A percentile compares a stretch with the other conserved stretches of the same genome.
phyloP scores from a whole-genome alignment of 2,113 vertebrate species.

The Hippocampus zosterae region DNA sequence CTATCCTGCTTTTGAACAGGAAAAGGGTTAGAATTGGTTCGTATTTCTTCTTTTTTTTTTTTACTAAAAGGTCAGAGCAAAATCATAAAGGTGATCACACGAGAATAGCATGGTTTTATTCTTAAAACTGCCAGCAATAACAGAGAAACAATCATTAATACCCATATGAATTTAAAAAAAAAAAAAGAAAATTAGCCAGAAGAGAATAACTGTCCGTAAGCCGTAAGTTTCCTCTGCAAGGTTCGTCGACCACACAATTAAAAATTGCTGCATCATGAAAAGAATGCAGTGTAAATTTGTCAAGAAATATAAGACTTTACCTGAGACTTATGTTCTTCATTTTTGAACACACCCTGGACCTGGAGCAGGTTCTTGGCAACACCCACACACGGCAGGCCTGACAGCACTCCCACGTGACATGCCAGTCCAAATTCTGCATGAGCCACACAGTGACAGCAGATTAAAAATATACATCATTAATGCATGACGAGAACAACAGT shows the following conservation, averaged over 20 bases:
- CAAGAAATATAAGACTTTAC: conserved; percentile 57
- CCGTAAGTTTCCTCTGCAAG: neutral
- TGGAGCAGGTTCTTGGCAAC: conserved; percentile 95
- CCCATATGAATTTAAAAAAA: no score
- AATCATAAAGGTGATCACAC: neutral
- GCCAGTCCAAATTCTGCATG: conserved; percentile 86
- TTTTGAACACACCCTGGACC: conserved; percentile 80
- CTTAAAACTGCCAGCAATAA: neutral
- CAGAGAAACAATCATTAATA: neutral
- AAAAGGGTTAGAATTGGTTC: neutral
- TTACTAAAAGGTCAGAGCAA: neutral
- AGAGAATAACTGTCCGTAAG: neutral
- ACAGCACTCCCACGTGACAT: conserved; percentile 88
- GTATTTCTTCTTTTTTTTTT: neutral
- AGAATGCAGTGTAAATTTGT: neutral
- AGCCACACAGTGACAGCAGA: conserved; percentile 1
- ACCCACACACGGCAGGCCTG: conserved; percentile 82
- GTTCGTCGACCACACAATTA: neutral
- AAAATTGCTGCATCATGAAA: neutral
- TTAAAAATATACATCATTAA: neutral
- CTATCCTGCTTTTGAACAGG: no score
- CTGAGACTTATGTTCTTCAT: conserved; percentile 78
- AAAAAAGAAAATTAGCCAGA: no score
- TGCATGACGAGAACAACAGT: neutral
- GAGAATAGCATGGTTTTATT: neutral